These are phyloP conservation scores for Indicator maculatus DNA, from an alignment of 2,113 vertebrate genomes.

Conservation along the genomic window DNA sequence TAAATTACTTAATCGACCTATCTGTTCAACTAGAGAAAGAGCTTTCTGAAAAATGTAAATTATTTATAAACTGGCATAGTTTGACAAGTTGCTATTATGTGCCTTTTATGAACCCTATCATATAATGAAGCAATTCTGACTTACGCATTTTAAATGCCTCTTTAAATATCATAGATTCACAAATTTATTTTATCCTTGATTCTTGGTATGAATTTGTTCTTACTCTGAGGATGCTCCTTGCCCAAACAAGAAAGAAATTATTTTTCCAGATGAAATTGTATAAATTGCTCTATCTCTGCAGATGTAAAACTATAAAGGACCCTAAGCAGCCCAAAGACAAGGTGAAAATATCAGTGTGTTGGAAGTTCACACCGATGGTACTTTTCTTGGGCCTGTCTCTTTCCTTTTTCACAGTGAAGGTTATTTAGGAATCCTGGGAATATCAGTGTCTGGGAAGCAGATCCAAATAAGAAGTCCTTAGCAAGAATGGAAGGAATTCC, in stretches of 20 bases:
- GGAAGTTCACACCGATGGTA: background rate
- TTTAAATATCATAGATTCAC: background rate
- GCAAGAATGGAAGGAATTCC: background rate
- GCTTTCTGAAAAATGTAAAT: background rate
- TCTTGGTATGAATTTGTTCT: background rate
- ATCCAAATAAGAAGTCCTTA: background rate
- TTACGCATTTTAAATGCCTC: background rate
- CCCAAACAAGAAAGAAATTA: background rate
- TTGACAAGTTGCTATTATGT: background rate
- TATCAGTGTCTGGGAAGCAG: background rate
- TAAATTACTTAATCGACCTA: background rate
- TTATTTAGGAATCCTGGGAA: background rate
- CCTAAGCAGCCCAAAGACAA: background rate
- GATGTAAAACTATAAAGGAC: background rate
- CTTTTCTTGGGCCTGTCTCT: background rate
- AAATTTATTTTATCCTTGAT: background rate
- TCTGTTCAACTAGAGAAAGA: background rate
- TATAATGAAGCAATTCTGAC: background rate
- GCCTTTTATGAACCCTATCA: background rate
- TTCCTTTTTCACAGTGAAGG: background rate
- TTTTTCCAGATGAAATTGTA: background rate
- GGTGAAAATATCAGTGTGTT: background rate
- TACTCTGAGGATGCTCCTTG: background rate
- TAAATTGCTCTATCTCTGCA: background rate
- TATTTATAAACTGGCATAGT: background rate